Evolutionary conservation across 1,140 invertebrate genomes (phyloP).

Genomic region (Neuroterus valhalla): DNA sequence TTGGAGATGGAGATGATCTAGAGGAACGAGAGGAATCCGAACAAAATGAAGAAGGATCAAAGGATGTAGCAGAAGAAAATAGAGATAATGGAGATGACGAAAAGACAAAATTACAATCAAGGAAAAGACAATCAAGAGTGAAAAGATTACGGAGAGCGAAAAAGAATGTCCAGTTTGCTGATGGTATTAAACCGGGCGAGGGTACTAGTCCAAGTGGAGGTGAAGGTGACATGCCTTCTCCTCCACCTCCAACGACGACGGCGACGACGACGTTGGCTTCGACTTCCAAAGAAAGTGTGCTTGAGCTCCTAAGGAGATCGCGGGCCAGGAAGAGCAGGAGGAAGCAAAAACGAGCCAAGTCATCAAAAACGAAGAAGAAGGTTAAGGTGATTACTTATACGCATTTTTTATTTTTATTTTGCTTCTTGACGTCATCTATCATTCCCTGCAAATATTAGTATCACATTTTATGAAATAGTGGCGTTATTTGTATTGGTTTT

Average conservation of each 20-base stretch:
- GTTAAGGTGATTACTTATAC: slow-evolving; percentile 70
- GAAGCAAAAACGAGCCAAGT: slow-evolving; percentile 70
- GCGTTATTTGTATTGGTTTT: no score
- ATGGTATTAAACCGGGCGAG: slow-evolving; percentile 80
- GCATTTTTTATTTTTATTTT: slow-evolving; percentile 32
- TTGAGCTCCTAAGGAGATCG: slow-evolving; percentile 71
- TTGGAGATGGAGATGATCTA: slow-evolving; percentile 47
- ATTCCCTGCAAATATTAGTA: no score
- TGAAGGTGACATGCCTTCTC: slow-evolving; percentile 79
- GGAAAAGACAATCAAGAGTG: slow-evolving; percentile 41
- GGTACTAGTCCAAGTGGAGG: slow-evolving; percentile 80
- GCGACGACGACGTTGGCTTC: slow-evolving; percentile 45
- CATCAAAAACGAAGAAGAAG: slow-evolving; percentile 75
- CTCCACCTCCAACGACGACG: slow-evolving; percentile 75
- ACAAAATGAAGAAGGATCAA: slow-evolving; percentile 46
- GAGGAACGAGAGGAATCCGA: slow-evolving; percentile 53
- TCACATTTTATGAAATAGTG: no score
- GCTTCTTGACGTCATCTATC: no score
- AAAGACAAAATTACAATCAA: slow-evolving; percentile 38
- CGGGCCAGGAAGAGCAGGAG: slow-evolving; percentile 74
- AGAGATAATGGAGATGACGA: slow-evolving; percentile 15
- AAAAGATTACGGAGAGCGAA: slow-evolving; percentile 47
- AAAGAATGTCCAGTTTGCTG: slow-evolving; percentile 79
- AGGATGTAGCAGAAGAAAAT: slow-evolving; percentile 11
- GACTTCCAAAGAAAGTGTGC: slow-evolving; percentile 45